Base-by-base conservation (phyloP, 2,888 invertebrate species). In the Eulithis prunata region DNA sequence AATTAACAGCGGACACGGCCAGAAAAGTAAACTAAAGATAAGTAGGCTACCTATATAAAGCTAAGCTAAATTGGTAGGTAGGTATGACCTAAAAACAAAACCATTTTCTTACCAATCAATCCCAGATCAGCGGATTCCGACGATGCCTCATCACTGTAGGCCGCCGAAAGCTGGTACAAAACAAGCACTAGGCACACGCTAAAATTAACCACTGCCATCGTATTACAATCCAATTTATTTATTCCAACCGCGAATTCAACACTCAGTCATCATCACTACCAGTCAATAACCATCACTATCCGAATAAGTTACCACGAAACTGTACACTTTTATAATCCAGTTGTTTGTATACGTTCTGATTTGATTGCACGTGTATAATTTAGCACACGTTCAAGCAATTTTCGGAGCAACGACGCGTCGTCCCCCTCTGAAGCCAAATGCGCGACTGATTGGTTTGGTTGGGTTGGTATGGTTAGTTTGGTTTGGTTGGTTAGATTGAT, bases 181-280 rank as follows among this genome's bases (percentile, higher is more conserved):
- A 92, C 77, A 73, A 93, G 82, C 73, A 91, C 82, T 70, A 91
- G 79, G 77, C 86, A 91, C 78, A 92, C 76, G 83, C 88, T 83
- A 80, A 90, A 85, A 87, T 92, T 91, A 79, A 89, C 80, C 75
- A 86, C 82, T 74, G 91, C 91, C 92, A 93, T 93, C 80, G 76
- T 81, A 60, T 76, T 81, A 60, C 82, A 85, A 87, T 87, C 59
- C 82, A 85, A 87, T 87, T 86, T 82, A 71, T 79, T 82, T 86
- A 85, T 81, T 81, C 71, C 77, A 78, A 85, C 73, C 28, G 52
- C 49, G 49, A 57, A 36, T 38, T 83, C 83, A 82, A 84, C 82
- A 84, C 81, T 77, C 80, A 83, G 80, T 84, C 85, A 84, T 84
- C 85, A 87, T 84, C 85, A 87, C 86, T 68, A 32, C 32, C 51